Evolutionary conservation across 2,888 invertebrate genomes (phyloP), one percentile per base, ranked within the genome.

Genomic region (Archips crataeganus): DNA sequence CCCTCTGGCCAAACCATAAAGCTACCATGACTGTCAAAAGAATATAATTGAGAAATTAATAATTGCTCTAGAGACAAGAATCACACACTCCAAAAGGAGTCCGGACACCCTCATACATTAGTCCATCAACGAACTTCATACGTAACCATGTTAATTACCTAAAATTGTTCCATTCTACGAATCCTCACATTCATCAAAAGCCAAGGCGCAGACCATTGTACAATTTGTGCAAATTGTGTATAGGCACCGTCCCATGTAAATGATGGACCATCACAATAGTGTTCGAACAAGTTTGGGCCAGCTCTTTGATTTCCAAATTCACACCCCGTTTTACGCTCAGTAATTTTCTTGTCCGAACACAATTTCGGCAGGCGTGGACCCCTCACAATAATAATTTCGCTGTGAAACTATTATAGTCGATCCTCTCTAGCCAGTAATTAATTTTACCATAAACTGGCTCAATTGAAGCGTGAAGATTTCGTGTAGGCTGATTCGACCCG

Each of bases 331-430:
- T 94, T 91, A 93, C 93, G 94, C 94, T 92, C 90, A 92, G 90
- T 94, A 94, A 94, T 94, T 94, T 94, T 94, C 94, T 94, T 94
- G 93, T 92, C 93, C 93, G 93, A 93, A 92, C 93, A 94, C 93
- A 93, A 93, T 93, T 92, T 90, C 85, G 88, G 80, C 85, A 78
- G 86, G 83, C 80, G 81, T 80, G 85, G 90, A 84, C 85, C 92
- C 90, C 88, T 90, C 93, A 90, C 90, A 91, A 94, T 93, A 93
- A 93, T 92, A 93, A 93, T 94, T 92, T 92, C 87, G 87, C 85
- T 83, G 89, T 87, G 92, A 92, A 94, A 94, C 93, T 94, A 94
- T 94, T 91, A 93, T 93, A 91, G 93, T 89, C 90, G 92, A 92
- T 89, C 93, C 93, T 91, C 91, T 90, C 92, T 85, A 89, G 91